Conservation (phyloP, 2,113 vertebrate species). For the Stictonetta naevosa region DNA sequence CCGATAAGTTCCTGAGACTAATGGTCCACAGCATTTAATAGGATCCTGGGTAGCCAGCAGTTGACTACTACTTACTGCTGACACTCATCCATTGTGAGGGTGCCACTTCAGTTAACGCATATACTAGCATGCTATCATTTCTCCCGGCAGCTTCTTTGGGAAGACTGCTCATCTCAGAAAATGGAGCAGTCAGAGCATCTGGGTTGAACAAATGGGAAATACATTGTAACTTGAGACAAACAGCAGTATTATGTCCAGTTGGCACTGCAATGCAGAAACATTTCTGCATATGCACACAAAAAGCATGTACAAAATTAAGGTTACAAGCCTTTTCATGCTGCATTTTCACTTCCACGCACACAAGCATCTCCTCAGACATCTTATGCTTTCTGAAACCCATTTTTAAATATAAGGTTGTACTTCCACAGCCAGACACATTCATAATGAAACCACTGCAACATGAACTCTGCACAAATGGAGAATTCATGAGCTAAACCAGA, state of each 20-base stretch:
- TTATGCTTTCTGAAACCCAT: neutral
- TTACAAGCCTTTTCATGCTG: neutral
- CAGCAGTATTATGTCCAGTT: neutral
- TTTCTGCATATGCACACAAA: neutral
- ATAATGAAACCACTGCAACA: neutral
- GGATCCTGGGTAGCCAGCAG: neutral
- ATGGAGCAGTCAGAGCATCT: neutral
- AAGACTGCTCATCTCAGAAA: neutral
- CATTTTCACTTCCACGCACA: neutral
- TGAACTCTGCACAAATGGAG: neutral
- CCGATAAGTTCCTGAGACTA: neutral
- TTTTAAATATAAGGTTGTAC: neutral
- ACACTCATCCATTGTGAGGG: neutral
- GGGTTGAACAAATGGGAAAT: neutral
- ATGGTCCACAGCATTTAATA: neutral
- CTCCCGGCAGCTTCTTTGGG: neutral
- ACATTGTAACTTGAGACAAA: neutral
- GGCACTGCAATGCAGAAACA: neutral
- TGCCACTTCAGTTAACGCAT: neutral
- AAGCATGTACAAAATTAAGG: neutral
- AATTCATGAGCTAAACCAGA: neutral
- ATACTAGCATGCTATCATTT: neutral
- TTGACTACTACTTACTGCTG: neutral
- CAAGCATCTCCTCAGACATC: neutral
- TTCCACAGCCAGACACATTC: slow-evolving; percentile 1